phyloP scores from a whole-genome alignment of 2,113 vertebrate species.

The Sitta europaea region DNA sequence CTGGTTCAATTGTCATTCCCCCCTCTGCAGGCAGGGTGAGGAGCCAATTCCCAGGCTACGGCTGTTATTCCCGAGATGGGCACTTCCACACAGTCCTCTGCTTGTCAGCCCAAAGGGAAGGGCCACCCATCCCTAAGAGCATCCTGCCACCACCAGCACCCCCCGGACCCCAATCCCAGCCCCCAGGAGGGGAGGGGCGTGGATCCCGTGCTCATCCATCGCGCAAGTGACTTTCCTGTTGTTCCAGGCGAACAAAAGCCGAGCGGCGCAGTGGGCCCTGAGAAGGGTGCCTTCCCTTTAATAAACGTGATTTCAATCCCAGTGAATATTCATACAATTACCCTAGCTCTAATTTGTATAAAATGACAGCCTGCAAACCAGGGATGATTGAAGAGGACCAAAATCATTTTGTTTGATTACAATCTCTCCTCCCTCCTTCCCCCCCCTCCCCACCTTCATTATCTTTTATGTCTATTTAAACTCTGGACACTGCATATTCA shows the following conservation, averaged over 20 bases:
- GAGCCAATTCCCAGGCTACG: conserved; percentile 32
- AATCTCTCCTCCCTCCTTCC: conserved; percentile 43
- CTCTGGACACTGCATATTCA: conserved; percentile 68
- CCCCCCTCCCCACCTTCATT: conserved; percentile 68
- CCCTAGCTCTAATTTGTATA: conserved; percentile 76
- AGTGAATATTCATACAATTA: conserved; percentile 84
- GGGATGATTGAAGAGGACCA: conserved; percentile 70
- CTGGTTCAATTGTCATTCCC: not conserved
- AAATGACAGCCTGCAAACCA: conserved; percentile 76
- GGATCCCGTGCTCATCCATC: not conserved
- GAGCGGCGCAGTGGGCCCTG: conserved; percentile 24
- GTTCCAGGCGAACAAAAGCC: conserved; percentile 64
- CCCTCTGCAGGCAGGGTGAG: not conserved
- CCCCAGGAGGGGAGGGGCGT: not conserved
- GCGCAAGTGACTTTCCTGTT: conserved; percentile 37
- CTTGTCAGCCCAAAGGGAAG: not conserved
- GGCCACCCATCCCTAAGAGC: not conserved
- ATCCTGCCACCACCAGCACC: not conserved
- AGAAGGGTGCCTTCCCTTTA: conserved; percentile 66
- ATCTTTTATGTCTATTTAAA: conserved; percentile 78
- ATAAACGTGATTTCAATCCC: conserved; percentile 73
- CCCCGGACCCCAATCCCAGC: not conserved
- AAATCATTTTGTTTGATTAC: conserved; percentile 79
- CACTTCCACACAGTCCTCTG: not conserved
- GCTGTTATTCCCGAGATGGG: not conserved